Evolutionary conservation across 2,797 vertebrate species (phyloP).

Genomic region (Eulemur mongoz): DNA sequence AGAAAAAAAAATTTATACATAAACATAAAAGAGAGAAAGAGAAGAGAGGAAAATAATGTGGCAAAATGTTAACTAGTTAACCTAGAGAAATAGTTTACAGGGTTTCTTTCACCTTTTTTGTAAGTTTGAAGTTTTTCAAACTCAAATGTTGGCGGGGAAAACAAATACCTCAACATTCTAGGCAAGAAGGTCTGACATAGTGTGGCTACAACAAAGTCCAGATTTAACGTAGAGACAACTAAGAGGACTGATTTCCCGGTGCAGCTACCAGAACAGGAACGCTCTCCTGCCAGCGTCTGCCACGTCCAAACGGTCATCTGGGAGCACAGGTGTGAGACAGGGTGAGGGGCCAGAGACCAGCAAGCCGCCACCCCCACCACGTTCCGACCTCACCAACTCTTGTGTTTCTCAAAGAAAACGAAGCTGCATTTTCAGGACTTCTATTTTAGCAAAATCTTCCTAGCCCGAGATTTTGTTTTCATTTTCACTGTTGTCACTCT

Average conservation of each 20-base stretch:
- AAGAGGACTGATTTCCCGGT: background rate
- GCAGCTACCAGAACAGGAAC: background rate
- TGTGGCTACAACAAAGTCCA: accelerated
- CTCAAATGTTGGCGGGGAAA: background rate
- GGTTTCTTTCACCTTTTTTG: background rate
- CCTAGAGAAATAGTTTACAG: background rate
- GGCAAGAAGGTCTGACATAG: background rate
- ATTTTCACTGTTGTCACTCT: background rate
- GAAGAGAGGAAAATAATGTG: background rate
- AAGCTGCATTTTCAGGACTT: background rate
- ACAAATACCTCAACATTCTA: background rate
- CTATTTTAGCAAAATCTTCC: background rate
- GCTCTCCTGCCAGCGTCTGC: background rate
- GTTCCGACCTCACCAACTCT: background rate
- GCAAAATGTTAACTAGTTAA: background rate
- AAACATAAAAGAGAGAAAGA: background rate
- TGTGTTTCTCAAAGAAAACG: background rate
- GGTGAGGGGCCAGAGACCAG: accelerated
- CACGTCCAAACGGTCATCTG: too few species aligned
- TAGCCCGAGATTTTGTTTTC: background rate
- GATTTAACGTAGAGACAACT: background rate
- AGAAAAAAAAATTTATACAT: background rate
- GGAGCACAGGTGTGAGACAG: background rate
- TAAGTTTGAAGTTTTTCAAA: slow-evolving; percentile 13
- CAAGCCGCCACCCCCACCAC: accelerated